Evolutionary conservation across 2,113 vertebrate genomes (phyloP).

Genomic region (Pangasianodon gigas): DNA sequence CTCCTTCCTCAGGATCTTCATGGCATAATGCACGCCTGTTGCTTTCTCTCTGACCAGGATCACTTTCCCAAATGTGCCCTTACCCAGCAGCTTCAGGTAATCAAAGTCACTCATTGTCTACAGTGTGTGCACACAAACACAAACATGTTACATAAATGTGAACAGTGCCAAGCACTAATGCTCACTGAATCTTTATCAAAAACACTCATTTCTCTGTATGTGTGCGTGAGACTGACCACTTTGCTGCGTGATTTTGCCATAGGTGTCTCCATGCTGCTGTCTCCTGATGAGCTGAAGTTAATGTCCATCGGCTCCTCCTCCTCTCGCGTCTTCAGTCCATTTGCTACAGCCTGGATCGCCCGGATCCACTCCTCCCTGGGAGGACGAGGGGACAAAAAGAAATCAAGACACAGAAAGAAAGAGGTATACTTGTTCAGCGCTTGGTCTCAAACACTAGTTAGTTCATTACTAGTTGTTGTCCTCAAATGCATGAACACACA

Average conservation of each 20-base stretch:
- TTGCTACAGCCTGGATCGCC: constrained; percentile 90
- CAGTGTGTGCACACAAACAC: constrained; percentile 44
- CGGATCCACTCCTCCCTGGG: constrained; percentile 91
- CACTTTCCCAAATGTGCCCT: constrained; percentile 96
- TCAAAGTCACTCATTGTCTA: constrained; percentile 97
- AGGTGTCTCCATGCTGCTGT: constrained; percentile 84
- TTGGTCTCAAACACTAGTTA: neutral
- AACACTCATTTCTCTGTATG: neutral
- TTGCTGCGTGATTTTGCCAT: constrained; percentile 82
- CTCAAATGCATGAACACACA: neutral
- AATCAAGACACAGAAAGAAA: neutral
- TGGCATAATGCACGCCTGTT: constrained; percentile 89
- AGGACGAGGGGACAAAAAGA: constrained; percentile 18
- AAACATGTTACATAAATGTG: neutral
- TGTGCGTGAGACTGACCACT: constrained; percentile 76
- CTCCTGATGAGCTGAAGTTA: constrained; percentile 82
- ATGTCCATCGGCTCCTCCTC: constrained; percentile 83
- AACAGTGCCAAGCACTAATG: neutral
- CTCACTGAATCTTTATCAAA: neutral
- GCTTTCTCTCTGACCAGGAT: constrained; percentile 93
- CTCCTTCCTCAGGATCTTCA: constrained; percentile 96
- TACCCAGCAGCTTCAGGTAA: constrained; percentile 93
- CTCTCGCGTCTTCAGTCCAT: constrained; percentile 85
- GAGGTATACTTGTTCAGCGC: neutral
- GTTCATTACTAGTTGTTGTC: neutral